Base-by-base conservation (phyloP, 2,888 invertebrate species). In the Gasteruption jaculator region DNA sequence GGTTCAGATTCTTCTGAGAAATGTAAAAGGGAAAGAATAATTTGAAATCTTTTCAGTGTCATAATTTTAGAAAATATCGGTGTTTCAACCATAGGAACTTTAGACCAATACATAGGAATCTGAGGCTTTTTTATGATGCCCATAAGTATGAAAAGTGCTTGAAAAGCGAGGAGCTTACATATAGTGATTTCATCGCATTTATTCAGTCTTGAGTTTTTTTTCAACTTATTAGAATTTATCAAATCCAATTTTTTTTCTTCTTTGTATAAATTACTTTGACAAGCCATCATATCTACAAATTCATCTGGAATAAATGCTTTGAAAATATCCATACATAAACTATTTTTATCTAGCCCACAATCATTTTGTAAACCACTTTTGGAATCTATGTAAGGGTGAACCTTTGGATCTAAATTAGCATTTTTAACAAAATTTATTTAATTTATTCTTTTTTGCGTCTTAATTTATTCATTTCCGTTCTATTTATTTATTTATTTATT, bases 331-430 rank as follows among this genome's bases (percentile, higher is more conserved):
- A 35, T 25, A 22, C 14, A 14, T 16, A 25, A 35, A 35, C 35
- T 35, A 35, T 35, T 35, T 16, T 10, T 35, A 35, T 35, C 18
- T 35, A 35, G 14, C 10, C 35, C 35, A 18, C 35, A 35, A 35
- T 35, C 24, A 35, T 35, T 35, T 35, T 35, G 35, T 35, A 35
- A 35, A 18, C 24, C 35, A 19, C 20, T 36, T 11, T 36, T 26
- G 10, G n/a, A 19, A 36, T 36, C 26, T 19, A 36, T 20, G 10
- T 27, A 36, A 36, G 36, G 36, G 27, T 36, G 36, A 36, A 36
- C 20, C 20, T 36, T 36, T n/a, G 36, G 36, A 36, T 18, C 36
- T 26, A 36, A 36, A 36, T 36, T 19, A 36, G 36, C 15, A 19
- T 36, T 25, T 25, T 36, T 27, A 18, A 36, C 19, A 36, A 36